Evolutionary conservation across 2,888 invertebrate genomes (phyloP), one percentile per base, ranked within the genome.

Genomic region (Syrphus vitripennis): DNA sequence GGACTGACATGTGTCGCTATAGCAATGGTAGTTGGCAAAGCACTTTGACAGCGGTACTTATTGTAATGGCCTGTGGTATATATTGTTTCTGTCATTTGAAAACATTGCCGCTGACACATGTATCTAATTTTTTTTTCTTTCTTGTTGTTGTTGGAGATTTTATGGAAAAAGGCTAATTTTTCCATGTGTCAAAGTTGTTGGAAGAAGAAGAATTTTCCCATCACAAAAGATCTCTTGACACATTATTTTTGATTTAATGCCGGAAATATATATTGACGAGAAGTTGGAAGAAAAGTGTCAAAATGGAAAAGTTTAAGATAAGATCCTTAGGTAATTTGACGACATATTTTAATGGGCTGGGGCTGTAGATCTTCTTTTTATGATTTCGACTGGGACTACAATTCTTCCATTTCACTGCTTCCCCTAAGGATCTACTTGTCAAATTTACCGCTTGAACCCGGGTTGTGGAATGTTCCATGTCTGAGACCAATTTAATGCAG

Each of bases 1-100:
- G 80, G 70, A 76, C 80, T 81, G 84, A 77, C 81, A 84, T 61
- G 59, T 76, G 81, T 81, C 84, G 42, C 50, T 42, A n/a, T n/a
- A n/a, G 59, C 14, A 4, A 16, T 67, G 42, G 59, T 16, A 21
- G 31, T 50, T 75, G 63, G 31, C 63, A 42, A 57, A 65, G 65
- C 34, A 31, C 67, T 45, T 70, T 83, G 83, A 83, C 83, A 83
- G 74, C 79, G 70, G 63, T 53, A 79, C 79, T 83, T 70, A 83
- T 65, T 70, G 65, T 71, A 79, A 83, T 79, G 48, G 57, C 26
- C 21, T 21, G 24, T 34, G 57, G 48, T 75, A 65, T 75, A 65
- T 55, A 80, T 80, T 34, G 61, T 37, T 65, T 31, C 74, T 86
- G 86, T 77, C 86, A 86, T 67, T 59, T 80, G 24, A 16, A 63